phyloP scores from a whole-genome alignment of 2,113 vertebrate genomes.

The Pedetes capensis region DNA sequence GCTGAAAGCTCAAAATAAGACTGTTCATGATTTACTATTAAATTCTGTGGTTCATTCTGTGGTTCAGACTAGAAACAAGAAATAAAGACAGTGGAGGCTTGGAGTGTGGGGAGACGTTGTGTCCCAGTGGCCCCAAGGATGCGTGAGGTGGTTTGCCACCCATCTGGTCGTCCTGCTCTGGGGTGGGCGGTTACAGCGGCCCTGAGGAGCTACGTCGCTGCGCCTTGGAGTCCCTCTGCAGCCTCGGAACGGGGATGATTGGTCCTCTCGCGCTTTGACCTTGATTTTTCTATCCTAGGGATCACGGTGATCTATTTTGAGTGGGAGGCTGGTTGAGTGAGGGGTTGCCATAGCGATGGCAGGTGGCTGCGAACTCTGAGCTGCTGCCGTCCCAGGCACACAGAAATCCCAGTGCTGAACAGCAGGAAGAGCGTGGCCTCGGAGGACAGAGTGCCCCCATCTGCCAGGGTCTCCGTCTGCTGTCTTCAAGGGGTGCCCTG shows the following conservation, averaged over 20 bases:
- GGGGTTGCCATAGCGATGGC: slow-evolving; percentile 84
- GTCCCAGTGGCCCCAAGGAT: fast-evolving
- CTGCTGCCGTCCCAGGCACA: slow-evolving; percentile 24
- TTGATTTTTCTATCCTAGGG: slow-evolving; percentile 68
- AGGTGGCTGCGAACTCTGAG: slow-evolving; percentile 77
- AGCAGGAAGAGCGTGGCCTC: neutral
- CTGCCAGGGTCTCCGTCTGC: fast-evolving
- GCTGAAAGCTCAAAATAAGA: neutral
- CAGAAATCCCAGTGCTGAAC: neutral
- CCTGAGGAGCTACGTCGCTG: fast-evolving
- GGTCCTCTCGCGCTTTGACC: slow-evolving; percentile 52
- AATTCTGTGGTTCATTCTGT: neutral
- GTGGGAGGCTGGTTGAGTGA: slow-evolving; percentile 70
- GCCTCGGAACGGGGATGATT: neutral
- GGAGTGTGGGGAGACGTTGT: fast-evolving
- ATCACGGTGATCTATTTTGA: slow-evolving; percentile 87
- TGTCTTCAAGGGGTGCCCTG: fast-evolving
- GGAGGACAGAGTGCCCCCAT: fast-evolving
- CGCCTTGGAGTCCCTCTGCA: neutral
- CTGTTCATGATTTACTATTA: neutral
- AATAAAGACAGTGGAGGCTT: neutral
- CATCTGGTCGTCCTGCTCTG: neutral
- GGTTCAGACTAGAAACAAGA: neutral
- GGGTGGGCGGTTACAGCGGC: fast-evolving
- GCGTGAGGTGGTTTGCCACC: fast-evolving